Evolutionary conservation across 1,140 invertebrate genomes (phyloP), one percentile per base, ranked within the genome.

Genomic region (Whitmania pigra): DNA sequence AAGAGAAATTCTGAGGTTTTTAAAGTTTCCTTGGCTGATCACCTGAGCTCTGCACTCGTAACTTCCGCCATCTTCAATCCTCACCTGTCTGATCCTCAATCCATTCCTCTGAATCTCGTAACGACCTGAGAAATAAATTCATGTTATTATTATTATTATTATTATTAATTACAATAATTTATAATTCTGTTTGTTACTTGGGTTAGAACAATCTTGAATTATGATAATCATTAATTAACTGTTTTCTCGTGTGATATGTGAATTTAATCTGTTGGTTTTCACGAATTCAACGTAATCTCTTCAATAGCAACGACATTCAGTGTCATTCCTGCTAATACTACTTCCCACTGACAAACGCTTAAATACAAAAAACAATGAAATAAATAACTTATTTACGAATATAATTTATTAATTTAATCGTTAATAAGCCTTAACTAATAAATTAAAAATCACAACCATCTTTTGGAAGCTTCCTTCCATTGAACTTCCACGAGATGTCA

Each of bases 1-100:
- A 5, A 74, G 36, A n/a, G 70, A 66, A 66, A 74, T 74, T 17
- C 25, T 27, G n/a, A 53, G 43, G 25, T 68, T 66, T 36, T 74
- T 72, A 29, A 74, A 69, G 25, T 43, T 71, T 18, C 73, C 73
- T 49, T 72, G 70, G 3, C 17, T 71, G 25, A 53, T 22, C 13
- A 72, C 71, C 27, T 74, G 72, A 2, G 73, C 73, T 25, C 70
- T 53, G 53, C 73, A 74, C 67, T 74, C 70, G 54, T 74, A 74
- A 49, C 31, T 67, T 17, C 73, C 73, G 25, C 29, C 57, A 60
- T 74, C 73, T 0, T 55, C 63, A 25, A 11, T 20, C 25, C n/a
- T 20, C 17, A 63, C 53, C 15, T 57, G 4, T 15, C 31, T 43
- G 11, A 71, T 36, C 57, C 71, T n/a, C 11, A 71, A 29, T 29